phyloP scores from a whole-genome alignment of 2,888 invertebrate species.

The Dryobotodes eremita region DNA sequence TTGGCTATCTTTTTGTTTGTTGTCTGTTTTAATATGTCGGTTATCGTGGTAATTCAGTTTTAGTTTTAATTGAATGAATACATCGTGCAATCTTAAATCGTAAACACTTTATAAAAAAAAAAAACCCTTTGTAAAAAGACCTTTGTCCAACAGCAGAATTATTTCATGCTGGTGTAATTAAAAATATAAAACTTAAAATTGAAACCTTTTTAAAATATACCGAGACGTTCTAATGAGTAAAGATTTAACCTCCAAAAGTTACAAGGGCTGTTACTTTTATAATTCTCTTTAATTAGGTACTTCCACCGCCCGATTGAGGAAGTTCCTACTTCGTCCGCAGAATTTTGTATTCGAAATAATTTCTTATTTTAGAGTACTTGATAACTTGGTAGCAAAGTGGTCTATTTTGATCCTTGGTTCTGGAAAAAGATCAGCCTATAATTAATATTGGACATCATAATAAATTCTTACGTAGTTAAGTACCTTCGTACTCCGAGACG shows the following conservation, averaged over 20 bases:
- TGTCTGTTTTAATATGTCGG: neutral
- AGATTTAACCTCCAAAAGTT: constrained; percentile 41
- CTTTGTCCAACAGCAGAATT: neutral
- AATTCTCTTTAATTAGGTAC: constrained; percentile 35
- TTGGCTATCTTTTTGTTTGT: neutral
- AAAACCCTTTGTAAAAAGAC: neutral
- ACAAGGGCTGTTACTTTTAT: constrained; percentile 19
- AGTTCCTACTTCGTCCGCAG: constrained; percentile 4
- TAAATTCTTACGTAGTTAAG: neutral
- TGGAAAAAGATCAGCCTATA: neutral
- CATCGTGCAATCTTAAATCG: neutral
- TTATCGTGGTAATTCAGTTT: neutral
- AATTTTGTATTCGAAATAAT: neutral
- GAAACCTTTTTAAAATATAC: constrained; percentile 29
- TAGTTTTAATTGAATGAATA: neutral
- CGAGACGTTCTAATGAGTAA: constrained; percentile 22
- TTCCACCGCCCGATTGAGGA: constrained; percentile 6
- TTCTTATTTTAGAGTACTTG: neutral
- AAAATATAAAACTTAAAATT: constrained; percentile 14
- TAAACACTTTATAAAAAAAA: neutral
- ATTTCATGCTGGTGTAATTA: neutral
- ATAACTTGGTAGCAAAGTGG: neutral
- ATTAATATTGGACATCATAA: neutral
- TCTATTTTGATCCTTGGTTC: neutral
- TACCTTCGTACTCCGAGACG: too few relatives aligned